These are phyloP conservation scores for Ailuropoda melanoleuca DNA, from an alignment of 2,113 vertebrate species.

Conservation along the genomic window DNA sequence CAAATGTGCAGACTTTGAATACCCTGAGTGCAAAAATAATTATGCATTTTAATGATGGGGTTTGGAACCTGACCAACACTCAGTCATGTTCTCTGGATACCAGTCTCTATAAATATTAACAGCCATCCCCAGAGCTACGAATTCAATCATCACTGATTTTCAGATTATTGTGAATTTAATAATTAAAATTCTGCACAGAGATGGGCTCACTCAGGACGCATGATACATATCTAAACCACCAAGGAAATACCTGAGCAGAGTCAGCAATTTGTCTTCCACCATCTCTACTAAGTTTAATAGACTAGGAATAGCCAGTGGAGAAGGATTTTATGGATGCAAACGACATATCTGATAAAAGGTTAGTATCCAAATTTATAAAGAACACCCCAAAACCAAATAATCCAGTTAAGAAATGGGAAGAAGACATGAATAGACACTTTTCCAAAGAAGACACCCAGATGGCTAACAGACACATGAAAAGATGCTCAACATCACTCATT, in stretches of 20 bases:
- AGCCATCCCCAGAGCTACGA: neutral
- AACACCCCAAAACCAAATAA: neutral
- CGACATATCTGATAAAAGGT: neutral
- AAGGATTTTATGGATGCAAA: neutral
- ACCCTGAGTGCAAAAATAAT: neutral
- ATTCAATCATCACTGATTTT: neutral
- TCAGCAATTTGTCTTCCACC: neutral
- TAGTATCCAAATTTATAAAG: neutral
- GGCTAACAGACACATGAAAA: neutral
- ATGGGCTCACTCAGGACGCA: neutral
- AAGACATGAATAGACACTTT: neutral
- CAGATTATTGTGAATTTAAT: slow-evolving; percentile 4
- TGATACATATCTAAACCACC: neutral
- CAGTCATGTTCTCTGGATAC: neutral
- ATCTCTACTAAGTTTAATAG: neutral
- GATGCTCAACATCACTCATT: neutral
- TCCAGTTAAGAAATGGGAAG: neutral
- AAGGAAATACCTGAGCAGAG: neutral
- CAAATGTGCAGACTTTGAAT: neutral
- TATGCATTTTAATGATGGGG: neutral
- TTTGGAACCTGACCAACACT: neutral
- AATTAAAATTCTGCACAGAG: slow-evolving; percentile 29
- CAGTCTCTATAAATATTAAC: neutral
- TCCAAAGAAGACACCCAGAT: neutral
- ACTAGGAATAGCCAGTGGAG: neutral